Evolutionary conservation across 2,797 vertebrate species (phyloP).

Genomic region (Muscicapa striata): DNA sequence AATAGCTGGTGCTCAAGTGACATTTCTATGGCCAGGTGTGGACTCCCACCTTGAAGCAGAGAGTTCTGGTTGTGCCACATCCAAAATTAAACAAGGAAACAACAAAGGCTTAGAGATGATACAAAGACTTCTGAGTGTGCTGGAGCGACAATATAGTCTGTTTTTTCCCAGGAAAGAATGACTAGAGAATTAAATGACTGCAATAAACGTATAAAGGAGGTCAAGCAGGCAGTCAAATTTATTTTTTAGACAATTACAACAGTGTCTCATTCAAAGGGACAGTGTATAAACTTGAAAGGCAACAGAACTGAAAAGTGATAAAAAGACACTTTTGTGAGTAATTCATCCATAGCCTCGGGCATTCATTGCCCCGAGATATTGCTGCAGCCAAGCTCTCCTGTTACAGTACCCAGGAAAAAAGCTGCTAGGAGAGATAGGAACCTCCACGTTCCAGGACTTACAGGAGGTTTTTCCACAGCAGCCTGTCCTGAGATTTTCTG

Average conservation of each 20-base stretch:
- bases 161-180: background rate
- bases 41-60: background rate
- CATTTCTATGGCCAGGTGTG: background rate
- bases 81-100: background rate
- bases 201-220: slow-evolving; percentile 15
- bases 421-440: background rate
- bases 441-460: accelerated
- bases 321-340: slow-evolving; percentile 19
- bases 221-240: slow-evolving; percentile 51
- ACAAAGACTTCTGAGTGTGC: background rate
- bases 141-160: background rate
- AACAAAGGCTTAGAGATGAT: background rate
- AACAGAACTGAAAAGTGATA: slow-evolving; percentile 41
- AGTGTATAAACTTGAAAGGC: slow-evolving; percentile 53
- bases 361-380: slow-evolving; percentile 5
- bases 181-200: slow-evolving; percentile 20
- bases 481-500: background rate
- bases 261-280: slow-evolving; percentile 45
- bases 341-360: slow-evolving; percentile 2
- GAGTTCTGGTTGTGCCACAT: background rate
- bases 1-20: background rate
- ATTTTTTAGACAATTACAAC: slow-evolving; percentile 50
- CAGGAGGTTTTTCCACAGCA: background rate
- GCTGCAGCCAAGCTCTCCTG: background rate
- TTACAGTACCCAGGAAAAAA: background rate